Base-by-base conservation (phyloP, 2,797 vertebrate species). In the Meda fulgida region DNA sequence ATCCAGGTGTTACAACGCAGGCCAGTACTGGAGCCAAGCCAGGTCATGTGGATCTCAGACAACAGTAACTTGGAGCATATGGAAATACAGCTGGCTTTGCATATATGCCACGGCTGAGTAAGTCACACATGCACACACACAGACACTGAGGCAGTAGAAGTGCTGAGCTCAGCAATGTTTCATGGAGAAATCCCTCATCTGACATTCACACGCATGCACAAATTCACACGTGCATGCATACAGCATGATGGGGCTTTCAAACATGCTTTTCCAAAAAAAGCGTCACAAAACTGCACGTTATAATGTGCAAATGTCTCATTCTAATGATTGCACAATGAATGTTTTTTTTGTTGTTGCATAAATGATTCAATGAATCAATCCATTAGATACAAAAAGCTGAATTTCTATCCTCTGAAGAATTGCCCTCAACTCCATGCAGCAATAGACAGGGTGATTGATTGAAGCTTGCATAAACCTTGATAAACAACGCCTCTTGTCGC, bases 1-100 rank as follows among this genome's bases (percentile, higher is more conserved):
- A 60, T 86, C 80, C 80, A 82, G 43, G 70, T 81, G 80, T 82
- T 87, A 73, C 69, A 60, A 66, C 7, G 63, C 69, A 78, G 77
- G 76, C 34, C 85, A 60, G 36, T 2, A 34, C 84, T 87, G 86
- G 88, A 84, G 75, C 69, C 46, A 7, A 5, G 81, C 84, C 83
- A 81, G 80, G 80, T 82, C 85, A 85, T 29, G 66, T 69, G 86
- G 63, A 84, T 70, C 82, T 80, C 65, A 4, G 65, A 88, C 73
- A 73, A 89, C 43, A 40, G 82, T 85, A 83, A 90, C 88, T 81
- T 63, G 81, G 48, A 83, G 82, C 91, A 93, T 90, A 91, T 92
- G 88, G 88, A 91, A 89, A 91, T 89, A 88, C 90, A 77, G 86
- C 84, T 46, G 83, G 89, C 83, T 92, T 93, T 93, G 93, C 94